Evolutionary conservation across 2,113 vertebrate species (phyloP), one percentile per base, ranked within the genome.

Genomic region (Canis aureus): DNA sequence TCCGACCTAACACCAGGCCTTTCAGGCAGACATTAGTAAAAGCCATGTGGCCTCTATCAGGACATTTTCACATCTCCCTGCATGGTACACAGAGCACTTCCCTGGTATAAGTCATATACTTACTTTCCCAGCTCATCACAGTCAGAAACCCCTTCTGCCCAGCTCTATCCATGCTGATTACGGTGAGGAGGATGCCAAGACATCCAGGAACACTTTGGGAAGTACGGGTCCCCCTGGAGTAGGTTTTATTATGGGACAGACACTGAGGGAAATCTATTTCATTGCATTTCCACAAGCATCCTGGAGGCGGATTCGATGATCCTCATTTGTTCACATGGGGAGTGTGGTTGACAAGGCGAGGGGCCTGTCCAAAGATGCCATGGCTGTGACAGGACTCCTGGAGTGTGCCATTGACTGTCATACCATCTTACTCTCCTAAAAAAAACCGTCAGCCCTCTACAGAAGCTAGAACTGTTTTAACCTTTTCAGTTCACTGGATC

Each of bases 51-150:
- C 43, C 43, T 43, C 43, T 43, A 35, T 59, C 51, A 81, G 59
- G 66, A 74, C 17, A 57, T n/a, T 38, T 55, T 91, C 17, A 20
- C 51, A 29, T 55, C 53, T 89, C 16, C 22, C 17, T 66, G 15
- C 22, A 0, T 12, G 62, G 23, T 67, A 15, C 0, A 11, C 0
- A 11, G n/a, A 35, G n/a, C 13, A 15, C 57, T 66, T 69, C n/a
- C n/a, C 11, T 55, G 27, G 53, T 51, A 35, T 69, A 51, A 25
- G 8, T 29, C 20, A 74, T 32, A 9, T 38, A 22, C n/a, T 2
- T 38, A 22, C n/a, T 2, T 55, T 69, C 8, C 3, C 83, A 94
- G n/a, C 20, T 86, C 80, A 43, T 53, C 43, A 29, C 25, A 60
- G 49, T 25, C 23, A 38, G 49, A 23, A 12, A 2, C 13, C 9